A percentile compares a stretch with the other conserved stretches of the same genome.
Evolutionary conservation across 2,888 invertebrate species (phyloP).

Genomic region (Ceriagrion tenellum): DNA sequence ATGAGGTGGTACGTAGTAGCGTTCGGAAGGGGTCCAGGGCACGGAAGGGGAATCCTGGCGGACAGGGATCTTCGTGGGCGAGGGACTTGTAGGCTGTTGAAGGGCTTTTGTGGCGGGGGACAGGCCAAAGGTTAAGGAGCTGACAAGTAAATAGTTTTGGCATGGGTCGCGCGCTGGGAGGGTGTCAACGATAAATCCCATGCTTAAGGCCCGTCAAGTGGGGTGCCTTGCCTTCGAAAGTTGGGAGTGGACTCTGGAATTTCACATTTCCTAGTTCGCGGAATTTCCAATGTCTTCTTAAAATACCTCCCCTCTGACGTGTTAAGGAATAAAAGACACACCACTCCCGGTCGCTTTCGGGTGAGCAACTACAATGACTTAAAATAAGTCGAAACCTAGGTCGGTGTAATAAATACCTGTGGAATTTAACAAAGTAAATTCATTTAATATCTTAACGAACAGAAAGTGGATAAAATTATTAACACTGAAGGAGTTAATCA

Average conservation of each 20-base stretch:
- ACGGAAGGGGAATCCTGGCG: neutral
- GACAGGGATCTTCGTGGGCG: neutral
- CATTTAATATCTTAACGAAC: too few species aligned
- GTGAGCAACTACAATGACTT: too few species aligned
- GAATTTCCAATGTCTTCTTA: neutral
- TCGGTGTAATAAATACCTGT: too few species aligned
- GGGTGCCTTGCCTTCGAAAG: neutral
- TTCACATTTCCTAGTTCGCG: neutral
- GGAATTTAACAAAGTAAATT: too few species aligned
- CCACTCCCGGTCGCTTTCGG: too few species aligned
- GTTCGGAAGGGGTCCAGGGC: neutral
- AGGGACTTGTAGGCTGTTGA: neutral
- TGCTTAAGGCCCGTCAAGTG: neutral
- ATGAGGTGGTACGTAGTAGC: neutral
- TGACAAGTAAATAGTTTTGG: slow-evolving; percentile 6
- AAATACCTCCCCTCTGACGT: neutral
- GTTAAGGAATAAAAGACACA: neutral
- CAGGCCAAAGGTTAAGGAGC: slow-evolving; percentile 31
- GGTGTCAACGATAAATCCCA: neutral
- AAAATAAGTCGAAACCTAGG: too few species aligned
- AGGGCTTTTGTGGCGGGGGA: neutral
- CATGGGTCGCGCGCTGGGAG: neutral
- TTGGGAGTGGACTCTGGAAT: neutral
- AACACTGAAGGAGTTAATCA: too few species aligned
- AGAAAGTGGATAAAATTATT: too few species aligned